Conservation (phyloP, 1,140 invertebrate species). For the Venturia canescens region DNA sequence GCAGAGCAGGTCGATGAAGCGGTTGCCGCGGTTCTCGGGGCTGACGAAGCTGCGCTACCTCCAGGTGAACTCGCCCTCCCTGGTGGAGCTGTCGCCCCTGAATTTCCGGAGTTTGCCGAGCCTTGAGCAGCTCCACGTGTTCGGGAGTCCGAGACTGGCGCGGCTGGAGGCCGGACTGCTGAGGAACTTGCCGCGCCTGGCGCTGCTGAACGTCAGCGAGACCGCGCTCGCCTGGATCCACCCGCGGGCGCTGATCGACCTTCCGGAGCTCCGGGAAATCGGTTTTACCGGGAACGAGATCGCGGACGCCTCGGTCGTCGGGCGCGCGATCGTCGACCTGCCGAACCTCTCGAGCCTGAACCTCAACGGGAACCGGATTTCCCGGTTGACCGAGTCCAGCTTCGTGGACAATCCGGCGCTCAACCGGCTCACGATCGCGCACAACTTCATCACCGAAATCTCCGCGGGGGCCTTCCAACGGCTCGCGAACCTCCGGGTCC, state of each 20-base stretch:
- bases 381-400: constrained; percentile 84
- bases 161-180: constrained; percentile 85
- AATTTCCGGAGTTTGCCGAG: constrained; percentile 85
- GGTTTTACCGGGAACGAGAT: constrained; percentile 85
- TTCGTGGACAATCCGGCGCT: constrained; percentile 88
- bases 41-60: constrained; percentile 82
- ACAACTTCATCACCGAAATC: constrained; percentile 86
- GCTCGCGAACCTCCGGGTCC: constrained; percentile 83
- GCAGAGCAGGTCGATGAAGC: constrained; percentile 84
- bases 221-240: constrained; percentile 89
- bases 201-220: constrained; percentile 85
- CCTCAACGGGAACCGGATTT: constrained; percentile 84
- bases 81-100: constrained; percentile 83
- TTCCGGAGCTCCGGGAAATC: constrained; percentile 85
- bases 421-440: constrained; percentile 82
- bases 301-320: constrained; percentile 86
- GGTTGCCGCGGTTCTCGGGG: constrained; percentile 83
- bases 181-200: constrained; percentile 84
- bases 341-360: constrained; percentile 83
- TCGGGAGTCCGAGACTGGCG: constrained; percentile 81
- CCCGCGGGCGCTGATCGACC: constrained; percentile 83
- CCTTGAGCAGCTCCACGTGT: constrained; percentile 86
- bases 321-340: constrained; percentile 85
- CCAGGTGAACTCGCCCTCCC: constrained; percentile 81
- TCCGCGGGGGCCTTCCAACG: constrained; percentile 87